These are phyloP conservation scores for Masticophis lateralis DNA, from an alignment of 2,797 vertebrate species.

Conservation along the genomic window DNA sequence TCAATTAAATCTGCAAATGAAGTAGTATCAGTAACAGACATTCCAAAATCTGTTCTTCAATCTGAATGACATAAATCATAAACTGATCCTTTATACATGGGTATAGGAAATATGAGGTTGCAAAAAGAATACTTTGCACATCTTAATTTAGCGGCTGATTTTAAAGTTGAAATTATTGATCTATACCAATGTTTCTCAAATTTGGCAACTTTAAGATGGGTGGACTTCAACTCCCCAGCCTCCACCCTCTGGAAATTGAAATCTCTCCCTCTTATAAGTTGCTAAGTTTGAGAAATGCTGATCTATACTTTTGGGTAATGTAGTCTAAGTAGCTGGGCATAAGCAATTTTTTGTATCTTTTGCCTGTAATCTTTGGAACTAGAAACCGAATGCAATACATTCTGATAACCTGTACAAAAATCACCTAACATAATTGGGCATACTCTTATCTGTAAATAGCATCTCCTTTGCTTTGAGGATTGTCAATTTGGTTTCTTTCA, in stretches of 20 bases:
- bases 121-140: neutral
- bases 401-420: neutral
- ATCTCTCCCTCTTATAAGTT: neutral
- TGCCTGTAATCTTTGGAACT: neutral
- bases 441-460: neutral
- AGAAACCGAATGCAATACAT: neutral
- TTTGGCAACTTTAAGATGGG: neutral
- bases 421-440: neutral
- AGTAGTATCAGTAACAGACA: neutral
- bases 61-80: neutral
- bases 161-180: neutral
- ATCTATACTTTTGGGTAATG: neutral
- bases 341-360: neutral
- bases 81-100: neutral
- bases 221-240: neutral
- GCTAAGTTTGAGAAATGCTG: neutral
- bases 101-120: neutral
- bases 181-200: neutral
- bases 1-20: neutral
- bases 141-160: neutral
- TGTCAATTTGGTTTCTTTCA: neutral
- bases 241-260: neutral
- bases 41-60: neutral
- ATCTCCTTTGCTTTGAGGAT: neutral
- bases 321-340: neutral